Conservation (phyloP, 2,797 vertebrate genomes). For the Diceros bicornis region DNA sequence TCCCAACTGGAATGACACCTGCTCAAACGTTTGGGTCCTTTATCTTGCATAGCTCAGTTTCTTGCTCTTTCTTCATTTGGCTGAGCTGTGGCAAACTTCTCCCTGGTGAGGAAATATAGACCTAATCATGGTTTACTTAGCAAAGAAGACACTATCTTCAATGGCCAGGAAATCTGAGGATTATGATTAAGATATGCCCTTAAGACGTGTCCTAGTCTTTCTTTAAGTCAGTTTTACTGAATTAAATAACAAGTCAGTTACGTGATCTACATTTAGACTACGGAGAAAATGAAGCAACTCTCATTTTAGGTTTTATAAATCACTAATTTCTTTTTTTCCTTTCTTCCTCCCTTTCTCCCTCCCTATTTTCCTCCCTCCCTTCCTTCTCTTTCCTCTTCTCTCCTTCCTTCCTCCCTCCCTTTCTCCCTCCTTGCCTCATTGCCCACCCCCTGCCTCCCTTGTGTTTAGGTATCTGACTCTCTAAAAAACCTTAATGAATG, state of each 20-base stretch:
- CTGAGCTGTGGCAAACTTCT: background rate
- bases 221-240: constrained; percentile 14
- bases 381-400: background rate
- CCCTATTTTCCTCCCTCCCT: background rate
- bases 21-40: background rate
- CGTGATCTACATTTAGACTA: background rate
- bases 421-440: background rate
- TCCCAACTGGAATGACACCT: background rate
- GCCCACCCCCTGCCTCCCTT: background rate
- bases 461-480: background rate
- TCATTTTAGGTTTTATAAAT: background rate
- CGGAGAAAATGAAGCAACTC: background rate
- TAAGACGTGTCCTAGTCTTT: background rate
- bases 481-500: background rate
- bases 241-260: background rate
- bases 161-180: background rate
- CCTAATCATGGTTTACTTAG: background rate
- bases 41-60: background rate
- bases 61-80: background rate
- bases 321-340: background rate
- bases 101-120: background rate
- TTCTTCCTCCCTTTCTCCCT: background rate
- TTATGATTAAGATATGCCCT: background rate
- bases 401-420: background rate
- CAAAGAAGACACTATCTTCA: background rate